Conservation (phyloP, 2,113 vertebrate species). For the Cairina moschata region DNA sequence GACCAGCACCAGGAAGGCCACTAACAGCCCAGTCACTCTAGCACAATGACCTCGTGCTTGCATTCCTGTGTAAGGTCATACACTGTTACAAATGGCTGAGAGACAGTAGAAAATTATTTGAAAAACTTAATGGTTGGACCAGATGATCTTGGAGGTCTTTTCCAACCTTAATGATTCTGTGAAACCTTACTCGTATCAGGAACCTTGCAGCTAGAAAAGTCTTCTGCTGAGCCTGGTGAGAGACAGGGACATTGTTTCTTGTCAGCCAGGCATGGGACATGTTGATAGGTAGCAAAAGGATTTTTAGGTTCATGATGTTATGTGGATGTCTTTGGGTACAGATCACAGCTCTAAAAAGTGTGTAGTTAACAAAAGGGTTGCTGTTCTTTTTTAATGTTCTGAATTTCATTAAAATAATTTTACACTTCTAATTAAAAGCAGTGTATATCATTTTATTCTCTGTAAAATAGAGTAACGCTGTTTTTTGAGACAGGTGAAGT, state of each 20-base stretch:
- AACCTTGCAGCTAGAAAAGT: neutral
- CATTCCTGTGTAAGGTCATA: neutral
- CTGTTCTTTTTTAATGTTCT: neutral
- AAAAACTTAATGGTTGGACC: conserved; percentile 4
- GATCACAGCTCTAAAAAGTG: conserved; percentile 13
- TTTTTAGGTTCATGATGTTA: neutral
- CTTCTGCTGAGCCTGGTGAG: neutral
- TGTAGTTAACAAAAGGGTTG: neutral
- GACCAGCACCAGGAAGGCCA: neutral
- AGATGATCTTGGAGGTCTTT: too few species aligned
- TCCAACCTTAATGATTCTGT: too few species aligned
- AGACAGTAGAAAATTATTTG: conserved; percentile 2
- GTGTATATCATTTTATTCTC: neutral
- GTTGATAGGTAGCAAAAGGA: neutral
- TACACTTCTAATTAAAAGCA: neutral
- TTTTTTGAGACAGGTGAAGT: neutral
- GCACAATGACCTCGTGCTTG: neutral
- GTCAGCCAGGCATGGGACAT: neutral
- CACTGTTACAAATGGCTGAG: neutral
- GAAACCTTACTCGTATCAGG: conserved; percentile 7
- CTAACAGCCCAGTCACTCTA: neutral
- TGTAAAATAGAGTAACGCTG: neutral
- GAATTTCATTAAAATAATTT: neutral
- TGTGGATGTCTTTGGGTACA: neutral
- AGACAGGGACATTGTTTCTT: neutral